phyloP scores from a whole-genome alignment of 1,140 invertebrate species.

The Bactericera cockerelli region DNA sequence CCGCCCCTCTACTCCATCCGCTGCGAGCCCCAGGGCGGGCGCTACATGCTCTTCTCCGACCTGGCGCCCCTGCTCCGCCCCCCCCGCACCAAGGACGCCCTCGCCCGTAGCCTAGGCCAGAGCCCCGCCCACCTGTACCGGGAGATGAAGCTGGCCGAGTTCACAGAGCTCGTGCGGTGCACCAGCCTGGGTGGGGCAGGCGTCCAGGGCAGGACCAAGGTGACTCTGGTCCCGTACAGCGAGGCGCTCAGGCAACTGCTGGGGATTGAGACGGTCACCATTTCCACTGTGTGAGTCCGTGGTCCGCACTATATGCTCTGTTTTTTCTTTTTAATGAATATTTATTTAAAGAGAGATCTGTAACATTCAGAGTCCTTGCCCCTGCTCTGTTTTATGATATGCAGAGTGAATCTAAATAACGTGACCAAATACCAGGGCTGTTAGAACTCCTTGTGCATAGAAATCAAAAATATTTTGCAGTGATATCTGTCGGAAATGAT shows the following conservation, averaged over 20 bases:
- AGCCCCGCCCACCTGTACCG: slow-evolving; percentile 41
- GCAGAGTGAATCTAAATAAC: no score
- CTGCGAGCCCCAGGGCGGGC: slow-evolving; percentile 29
- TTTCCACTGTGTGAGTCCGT: slow-evolving; percentile 41
- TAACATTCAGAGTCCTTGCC: no score
- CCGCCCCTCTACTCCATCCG: slow-evolving; percentile 58
- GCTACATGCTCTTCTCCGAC: slow-evolving; percentile 47
- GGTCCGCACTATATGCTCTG: no score
- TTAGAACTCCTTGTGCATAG: no score
- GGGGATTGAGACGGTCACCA: slow-evolving; percentile 45
- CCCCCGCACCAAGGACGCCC: not conserved
- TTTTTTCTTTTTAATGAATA: no score
- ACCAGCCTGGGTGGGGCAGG: slow-evolving; percentile 45
- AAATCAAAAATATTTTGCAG: no score
- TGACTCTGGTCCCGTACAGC: slow-evolving; percentile 64
- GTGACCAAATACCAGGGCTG: no score
- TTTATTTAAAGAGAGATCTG: no score
- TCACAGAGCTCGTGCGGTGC: slow-evolving; percentile 59
- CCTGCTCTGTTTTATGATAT: no score
- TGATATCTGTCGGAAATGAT: no score
- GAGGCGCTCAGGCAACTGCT: slow-evolving; percentile 54
- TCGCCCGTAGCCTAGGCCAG: slow-evolving; percentile 18
- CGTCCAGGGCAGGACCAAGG: slow-evolving; percentile 54
- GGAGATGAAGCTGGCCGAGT: slow-evolving; percentile 58
- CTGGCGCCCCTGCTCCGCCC: not conserved